Conservation (phyloP, 2,888 invertebrate species). For the Punctoribates punctum region DNA sequence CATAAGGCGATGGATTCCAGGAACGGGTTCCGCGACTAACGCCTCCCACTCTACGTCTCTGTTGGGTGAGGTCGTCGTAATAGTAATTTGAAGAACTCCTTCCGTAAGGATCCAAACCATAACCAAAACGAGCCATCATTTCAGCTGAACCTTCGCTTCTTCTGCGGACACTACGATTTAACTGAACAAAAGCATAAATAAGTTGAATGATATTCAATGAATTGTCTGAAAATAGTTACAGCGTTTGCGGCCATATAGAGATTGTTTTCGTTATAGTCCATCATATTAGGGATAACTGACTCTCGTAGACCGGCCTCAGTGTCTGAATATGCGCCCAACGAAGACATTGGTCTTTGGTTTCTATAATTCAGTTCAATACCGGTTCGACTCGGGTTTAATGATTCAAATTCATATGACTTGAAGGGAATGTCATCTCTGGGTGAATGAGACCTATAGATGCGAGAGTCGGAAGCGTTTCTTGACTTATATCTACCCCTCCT, state of each 20-base stretch:
- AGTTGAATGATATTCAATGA: too few relatives aligned
- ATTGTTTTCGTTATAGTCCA: conserved; percentile 33
- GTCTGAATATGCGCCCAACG: conserved; percentile 27
- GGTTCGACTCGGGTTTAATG: conserved; percentile 40
- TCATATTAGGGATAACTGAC: conserved; percentile 40
- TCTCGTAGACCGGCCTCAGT: conserved; percentile 33
- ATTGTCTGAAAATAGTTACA: neutral
- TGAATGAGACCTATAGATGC: conserved; percentile 2
- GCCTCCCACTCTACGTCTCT: conserved; percentile 11
- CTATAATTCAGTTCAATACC: conserved; percentile 28
- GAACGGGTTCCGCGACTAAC: conserved; percentile 53
- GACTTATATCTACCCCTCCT: conserved; percentile 20
- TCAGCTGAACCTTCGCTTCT: conserved; percentile 46
- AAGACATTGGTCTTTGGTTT: conserved; percentile 36
- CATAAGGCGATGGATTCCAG: conserved; percentile 59
- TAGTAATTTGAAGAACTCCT: conserved; percentile 27
- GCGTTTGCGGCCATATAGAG: conserved; percentile 11
- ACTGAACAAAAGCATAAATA: neutral
- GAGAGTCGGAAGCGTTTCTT: conserved; percentile 28
- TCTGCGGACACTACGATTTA: conserved; percentile 44
- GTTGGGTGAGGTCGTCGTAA: conserved; percentile 31
- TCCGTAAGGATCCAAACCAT: conserved; percentile 46
- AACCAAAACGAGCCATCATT: conserved; percentile 36
- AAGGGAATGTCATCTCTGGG: conserved; percentile 41
- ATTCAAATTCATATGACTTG: conserved; percentile 46